These are phyloP conservation scores for Hirtodrosophila histrioides DNA, from an alignment of 2,888 invertebrate species.

Conservation along the genomic window DNA sequence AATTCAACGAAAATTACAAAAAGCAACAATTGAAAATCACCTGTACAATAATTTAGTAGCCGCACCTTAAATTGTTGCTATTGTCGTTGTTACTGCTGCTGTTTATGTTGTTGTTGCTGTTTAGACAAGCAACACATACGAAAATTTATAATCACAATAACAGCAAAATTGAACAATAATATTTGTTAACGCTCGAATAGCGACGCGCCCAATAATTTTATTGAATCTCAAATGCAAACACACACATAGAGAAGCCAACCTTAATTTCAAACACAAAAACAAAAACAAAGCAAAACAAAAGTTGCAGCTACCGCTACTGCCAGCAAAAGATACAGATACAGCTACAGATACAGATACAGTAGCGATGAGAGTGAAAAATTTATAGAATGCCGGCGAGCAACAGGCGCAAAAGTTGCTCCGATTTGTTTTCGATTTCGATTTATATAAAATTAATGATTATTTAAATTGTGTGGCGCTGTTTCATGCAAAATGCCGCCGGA, in stretches of 20 bases:
- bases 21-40: slow-evolving; percentile 60
- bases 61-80: slow-evolving; percentile 62
- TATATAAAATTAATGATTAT: slow-evolving; percentile 76
- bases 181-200: slow-evolving; percentile 82
- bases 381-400: slow-evolving; percentile 22
- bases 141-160: slow-evolving; percentile 80
- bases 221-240: slow-evolving; percentile 63
- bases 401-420: slow-evolving; percentile 31
- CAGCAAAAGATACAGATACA: slow-evolving; percentile 19
- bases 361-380: slow-evolving; percentile 42
- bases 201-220: slow-evolving; percentile 82
- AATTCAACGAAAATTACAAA: slow-evolving; percentile 5
- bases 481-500: slow-evolving; percentile 70
- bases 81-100: slow-evolving; percentile 25
- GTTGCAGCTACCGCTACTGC: slow-evolving; percentile 36
- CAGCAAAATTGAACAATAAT: slow-evolving; percentile 80
- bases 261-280: slow-evolving; percentile 48
- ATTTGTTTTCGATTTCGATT: slow-evolving; percentile 66
- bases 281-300: slow-evolving; percentile 41
- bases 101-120: slow-evolving; percentile 44
- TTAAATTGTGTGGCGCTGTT: slow-evolving; percentile 65
- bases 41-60: slow-evolving; percentile 72
- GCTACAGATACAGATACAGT: slow-evolving; percentile 38
- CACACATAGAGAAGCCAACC: slow-evolving; percentile 46
- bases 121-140: slow-evolving; percentile 66